Base-by-base conservation (phyloP, 2,113 vertebrate species). In the Hyaena hyaena region DNA sequence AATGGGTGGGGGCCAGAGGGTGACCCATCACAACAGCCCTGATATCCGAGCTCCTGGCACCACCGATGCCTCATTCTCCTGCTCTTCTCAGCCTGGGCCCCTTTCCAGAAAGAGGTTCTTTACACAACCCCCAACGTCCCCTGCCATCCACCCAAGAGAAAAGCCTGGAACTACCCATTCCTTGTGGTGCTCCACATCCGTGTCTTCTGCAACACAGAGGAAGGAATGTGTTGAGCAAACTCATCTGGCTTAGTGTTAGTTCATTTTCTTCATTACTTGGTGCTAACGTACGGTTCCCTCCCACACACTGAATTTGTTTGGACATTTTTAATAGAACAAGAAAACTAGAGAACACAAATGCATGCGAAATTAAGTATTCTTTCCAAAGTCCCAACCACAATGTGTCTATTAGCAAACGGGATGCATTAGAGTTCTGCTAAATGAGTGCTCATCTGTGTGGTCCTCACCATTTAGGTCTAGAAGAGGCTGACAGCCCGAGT, bases 301-400 rank as follows among this genome's bases (percentile, higher is more conserved):
- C 81, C 90, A 84, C 33, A 39, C 17, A 43, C 50, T 23, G 16
- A 73, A 45, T 68, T 23, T 87, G 83, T 66, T 48, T 73, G 88
- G 90, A 84, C 28, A 43, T 84, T 87, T 90, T 90, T 68, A 90
- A 84, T 24, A 68, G 82, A 88, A 92, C 21, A 65, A 90, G 92
- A 95, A 90, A 93, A 94, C 2, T 17, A 93, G 74, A 92, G 91
- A 55, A 28, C n/a, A 79, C 16, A 53, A 45, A 10, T 31, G 28
- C 61, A 63, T 82, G 53, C 2, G 15, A 68, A 45, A 81, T 35
- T 17, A 74, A 83, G 53, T 28, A 58, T 90, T 35, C 76, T 91
- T 86, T 26, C 81, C 9, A 15, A 31, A 3, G 2, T 79, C 92
- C 45, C 24, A 31, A 31, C 53, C 26, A 21, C 84, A 79, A 31